Evolutionary conservation across 2,113 vertebrate genomes (phyloP).

Genomic region (Lota lota): DNA sequence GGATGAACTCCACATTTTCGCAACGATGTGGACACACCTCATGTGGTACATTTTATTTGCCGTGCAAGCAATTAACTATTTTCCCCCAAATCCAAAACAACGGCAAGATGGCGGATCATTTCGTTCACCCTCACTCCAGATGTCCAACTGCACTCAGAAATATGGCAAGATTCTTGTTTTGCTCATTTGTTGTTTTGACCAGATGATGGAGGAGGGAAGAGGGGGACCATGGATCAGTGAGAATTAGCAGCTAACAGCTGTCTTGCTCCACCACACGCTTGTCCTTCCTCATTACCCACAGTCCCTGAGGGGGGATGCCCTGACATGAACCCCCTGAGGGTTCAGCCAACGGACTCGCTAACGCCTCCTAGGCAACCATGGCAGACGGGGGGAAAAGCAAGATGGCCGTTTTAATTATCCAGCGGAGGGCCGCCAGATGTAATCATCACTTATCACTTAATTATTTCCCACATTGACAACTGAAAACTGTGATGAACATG

Average conservation of each 20-base stretch:
- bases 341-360: constrained; percentile 32
- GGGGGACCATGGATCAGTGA: constrained; percentile 25
- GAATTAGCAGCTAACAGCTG: constrained; percentile 60
- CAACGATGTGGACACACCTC: too few species aligned
- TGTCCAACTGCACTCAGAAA: neutral
- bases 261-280: constrained; percentile 22
- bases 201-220: neutral
- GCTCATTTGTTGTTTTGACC: neutral
- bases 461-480: constrained; percentile 38
- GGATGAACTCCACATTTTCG: constrained; percentile 12
- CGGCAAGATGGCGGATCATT: too few species aligned
- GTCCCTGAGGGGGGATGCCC: constrained; percentile 42
- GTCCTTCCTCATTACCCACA: constrained; percentile 52
- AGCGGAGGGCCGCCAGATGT: constrained; percentile 42
- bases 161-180: neutral
- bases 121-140: too few species aligned
- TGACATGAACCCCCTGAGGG: constrained; percentile 37
- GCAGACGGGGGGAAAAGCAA: constrained; percentile 8
- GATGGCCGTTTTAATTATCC: constrained; percentile 53
- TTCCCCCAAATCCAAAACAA: too few species aligned
- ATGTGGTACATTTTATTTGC: too few species aligned
- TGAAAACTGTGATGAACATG: constrained; percentile 33
- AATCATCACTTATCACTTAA: constrained; percentile 41
- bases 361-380: constrained; percentile 29
- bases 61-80: too few species aligned